phyloP scores from a whole-genome alignment of 2,113 vertebrate species.

The Serinus canaria region DNA sequence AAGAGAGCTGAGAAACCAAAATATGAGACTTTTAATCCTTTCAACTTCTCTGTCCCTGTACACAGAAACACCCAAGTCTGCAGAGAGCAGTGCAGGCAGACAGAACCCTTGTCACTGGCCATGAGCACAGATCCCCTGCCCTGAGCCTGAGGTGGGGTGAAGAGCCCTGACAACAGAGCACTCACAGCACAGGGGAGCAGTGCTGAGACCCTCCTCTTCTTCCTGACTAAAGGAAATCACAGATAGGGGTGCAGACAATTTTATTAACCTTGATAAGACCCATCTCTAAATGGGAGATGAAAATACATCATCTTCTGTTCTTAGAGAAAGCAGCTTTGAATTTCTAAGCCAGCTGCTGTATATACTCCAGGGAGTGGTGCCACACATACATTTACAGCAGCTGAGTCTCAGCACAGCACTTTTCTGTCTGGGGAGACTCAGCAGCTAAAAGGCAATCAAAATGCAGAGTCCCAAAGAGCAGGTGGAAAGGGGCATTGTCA shows the following conservation, averaged over 20 bases:
- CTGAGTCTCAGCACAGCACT: background rate
- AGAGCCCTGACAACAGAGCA: background rate
- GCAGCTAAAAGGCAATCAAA: background rate
- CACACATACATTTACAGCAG: background rate
- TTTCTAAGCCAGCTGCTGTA: background rate
- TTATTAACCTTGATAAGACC: background rate
- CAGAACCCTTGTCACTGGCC: background rate
- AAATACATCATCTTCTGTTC: background rate
- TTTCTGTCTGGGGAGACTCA: background rate
- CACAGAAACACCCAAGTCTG: background rate
- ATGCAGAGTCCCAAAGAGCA: background rate
- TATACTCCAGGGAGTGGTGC: background rate
- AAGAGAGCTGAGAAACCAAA: background rate
- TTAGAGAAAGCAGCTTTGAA: background rate
- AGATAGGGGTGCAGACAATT: background rate
- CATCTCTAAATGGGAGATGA: background rate
- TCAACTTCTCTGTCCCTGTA: background rate
- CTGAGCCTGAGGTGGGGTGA: background rate
- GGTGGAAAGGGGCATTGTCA: background rate
- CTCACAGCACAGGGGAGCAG: fast-evolving
- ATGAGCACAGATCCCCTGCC: background rate
- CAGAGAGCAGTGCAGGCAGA: background rate
- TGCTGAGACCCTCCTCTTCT: background rate
- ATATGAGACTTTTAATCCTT: background rate
- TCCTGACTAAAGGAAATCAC: background rate